These are phyloP conservation scores for Candoia aspera DNA, from an alignment of 2,113 vertebrate genomes.

Conservation along the genomic window DNA sequence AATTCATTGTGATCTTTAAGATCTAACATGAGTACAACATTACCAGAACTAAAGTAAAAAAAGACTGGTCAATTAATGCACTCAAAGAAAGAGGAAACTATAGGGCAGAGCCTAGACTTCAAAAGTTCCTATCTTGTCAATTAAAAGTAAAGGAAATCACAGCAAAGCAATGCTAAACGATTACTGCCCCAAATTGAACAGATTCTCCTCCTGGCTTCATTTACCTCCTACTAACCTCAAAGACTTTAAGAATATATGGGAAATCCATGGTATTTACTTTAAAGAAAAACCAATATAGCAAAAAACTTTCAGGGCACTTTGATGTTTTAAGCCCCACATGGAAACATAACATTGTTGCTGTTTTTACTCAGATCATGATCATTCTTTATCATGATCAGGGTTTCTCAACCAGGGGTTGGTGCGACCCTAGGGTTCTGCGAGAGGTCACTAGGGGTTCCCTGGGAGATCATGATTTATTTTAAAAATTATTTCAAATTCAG, in stretches of 20 bases:
- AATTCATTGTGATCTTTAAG: neutral
- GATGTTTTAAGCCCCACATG: neutral
- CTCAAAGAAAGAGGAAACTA: neutral
- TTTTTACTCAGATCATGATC: neutral
- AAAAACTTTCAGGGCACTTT: neutral
- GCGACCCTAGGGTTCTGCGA: too few species aligned
- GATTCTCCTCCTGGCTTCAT: neutral
- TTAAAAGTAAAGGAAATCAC: neutral
- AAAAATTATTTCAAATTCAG: too few species aligned
- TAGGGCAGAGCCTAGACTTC: neutral
- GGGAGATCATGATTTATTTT: too few species aligned
- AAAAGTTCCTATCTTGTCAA: neutral
- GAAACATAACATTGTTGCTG: neutral
- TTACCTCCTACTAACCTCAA: accelerated
- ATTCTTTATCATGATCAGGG: neutral
- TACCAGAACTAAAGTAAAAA: neutral
- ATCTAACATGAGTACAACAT: accelerated
- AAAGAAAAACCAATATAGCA: accelerated
- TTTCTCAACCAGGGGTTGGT: too few species aligned
- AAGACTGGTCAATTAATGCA: neutral
- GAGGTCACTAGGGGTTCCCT: too few species aligned
- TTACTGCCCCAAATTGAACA: accelerated
- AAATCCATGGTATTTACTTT: neutral
- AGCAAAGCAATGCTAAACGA: neutral
- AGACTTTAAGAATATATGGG: neutral